These are phyloP conservation scores for Atrichornis clamosus DNA, from an alignment of 2,113 vertebrate species.

Conservation along the genomic window DNA sequence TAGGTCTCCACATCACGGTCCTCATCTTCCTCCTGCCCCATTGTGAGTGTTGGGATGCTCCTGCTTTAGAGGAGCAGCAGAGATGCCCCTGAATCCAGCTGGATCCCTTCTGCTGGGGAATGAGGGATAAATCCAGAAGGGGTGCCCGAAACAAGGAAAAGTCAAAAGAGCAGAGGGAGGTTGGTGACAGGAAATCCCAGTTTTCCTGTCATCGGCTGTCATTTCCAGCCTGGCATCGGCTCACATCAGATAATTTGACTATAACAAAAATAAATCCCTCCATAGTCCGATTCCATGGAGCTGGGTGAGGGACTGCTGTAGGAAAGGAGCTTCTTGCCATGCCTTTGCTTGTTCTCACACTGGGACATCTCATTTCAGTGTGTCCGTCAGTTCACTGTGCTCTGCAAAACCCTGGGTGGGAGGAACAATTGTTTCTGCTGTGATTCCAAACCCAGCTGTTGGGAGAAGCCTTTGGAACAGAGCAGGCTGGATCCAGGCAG, in stretches of 20 bases:
- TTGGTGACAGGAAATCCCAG: conserved; percentile 1
- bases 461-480: neutral
- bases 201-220: neutral
- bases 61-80: neutral
- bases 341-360: neutral
- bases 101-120: neutral
- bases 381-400: neutral
- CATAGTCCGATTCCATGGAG: neutral
- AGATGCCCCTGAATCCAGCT: neutral
- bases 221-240: neutral
- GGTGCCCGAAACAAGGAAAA: neutral
- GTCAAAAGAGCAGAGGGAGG: neutral
- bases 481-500: neutral
- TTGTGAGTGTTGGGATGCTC: neutral
- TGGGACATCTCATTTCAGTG: neutral
- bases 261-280: neutral
- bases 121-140: neutral
- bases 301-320: neutral
- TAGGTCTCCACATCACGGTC: fast-evolving
- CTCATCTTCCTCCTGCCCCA: neutral
- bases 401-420: neutral
- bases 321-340: neutral
- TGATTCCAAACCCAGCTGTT: neutral
- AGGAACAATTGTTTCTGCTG: neutral
- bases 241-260: neutral